Evolutionary conservation across 1,140 invertebrate genomes (phyloP), one percentile per base, ranked within the genome.

Genomic region (Aphidius gifuensis): DNA sequence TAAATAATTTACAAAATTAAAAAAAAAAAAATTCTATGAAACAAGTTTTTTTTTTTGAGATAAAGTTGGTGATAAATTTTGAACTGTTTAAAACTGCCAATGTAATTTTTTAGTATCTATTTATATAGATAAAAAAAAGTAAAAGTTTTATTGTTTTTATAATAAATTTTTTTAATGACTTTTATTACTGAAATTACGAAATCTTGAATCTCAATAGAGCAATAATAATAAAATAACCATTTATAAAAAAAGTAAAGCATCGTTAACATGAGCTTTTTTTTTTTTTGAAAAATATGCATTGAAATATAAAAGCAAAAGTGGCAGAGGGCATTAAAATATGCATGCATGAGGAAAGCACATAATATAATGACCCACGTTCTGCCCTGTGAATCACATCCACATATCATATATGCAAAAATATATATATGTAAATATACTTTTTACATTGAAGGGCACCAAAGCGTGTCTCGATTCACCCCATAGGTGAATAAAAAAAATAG

Each of bases 331-430:
- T 32, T 32, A 32, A 32, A 32, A 32, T 32, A 32, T 32, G 23
- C 23, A 53, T 63, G 32, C 45, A 16, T 54, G 55, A 47, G 16
- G 40, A 23, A 56, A 48, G 56, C 43, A 43, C 49, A 43, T 63
- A 58, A 63, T 63, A 63, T 63, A 63, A 63, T 63, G 61, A 63
- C 56, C 32, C 47, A 48, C 56, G 61, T 63, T 63, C 47, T 43
- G 48, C 56, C 53, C 53, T n/a, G 56, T 63, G 47, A 58, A 63
- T 63, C 23, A 32, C 23, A 32, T 32, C 23, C 23, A 32, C 23
- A 32, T 32, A 32, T 32, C 16, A 58, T 63, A 58, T 48, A 58
- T 63, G 16, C 16, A 16, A 16, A 16, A 16, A 16, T 16, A 16
- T 63, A 58, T 63, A 54, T 40, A 63, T 61, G 61, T 53, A 50